Conservation (phyloP, 2,888 invertebrate genomes). For the Sphaerophoria taeniata region DNA sequence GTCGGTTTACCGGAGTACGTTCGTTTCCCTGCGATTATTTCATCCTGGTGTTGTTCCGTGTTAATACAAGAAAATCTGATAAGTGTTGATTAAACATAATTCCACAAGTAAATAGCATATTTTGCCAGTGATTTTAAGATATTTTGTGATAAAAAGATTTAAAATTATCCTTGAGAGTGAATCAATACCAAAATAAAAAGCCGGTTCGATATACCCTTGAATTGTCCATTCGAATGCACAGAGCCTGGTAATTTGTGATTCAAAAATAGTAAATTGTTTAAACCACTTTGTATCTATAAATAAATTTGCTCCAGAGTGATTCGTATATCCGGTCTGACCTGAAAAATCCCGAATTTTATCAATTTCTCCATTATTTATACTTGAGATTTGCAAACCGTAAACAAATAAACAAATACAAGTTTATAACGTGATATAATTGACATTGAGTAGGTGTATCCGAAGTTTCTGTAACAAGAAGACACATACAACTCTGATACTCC, state of each 20-base stretch:
- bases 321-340: slow-evolving; percentile 45
- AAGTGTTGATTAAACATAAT: slow-evolving; percentile 46
- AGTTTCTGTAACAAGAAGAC: not conserved
- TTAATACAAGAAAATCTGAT: slow-evolving; percentile 18
- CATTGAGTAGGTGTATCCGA: slow-evolving; percentile 32
- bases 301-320: slow-evolving; percentile 63
- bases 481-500: slow-evolving; percentile 6
- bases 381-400: slow-evolving; percentile 52
- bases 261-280: slow-evolving; percentile 56
- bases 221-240: not conserved
- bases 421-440: slow-evolving; percentile 50
- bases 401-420: slow-evolving; percentile 47
- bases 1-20: slow-evolving; percentile 58
- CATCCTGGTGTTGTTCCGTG: slow-evolving; percentile 48
- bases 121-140: slow-evolving; percentile 22
- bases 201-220: slow-evolving; percentile 16
- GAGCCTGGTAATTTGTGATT: slow-evolving; percentile 33
- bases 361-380: slow-evolving; percentile 49
- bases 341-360: slow-evolving; percentile 51
- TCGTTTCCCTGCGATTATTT: slow-evolving; percentile 55
- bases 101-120: slow-evolving; percentile 23
- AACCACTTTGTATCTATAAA: slow-evolving; percentile 54
- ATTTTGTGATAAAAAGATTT: slow-evolving; percentile 11
- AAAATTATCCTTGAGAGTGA: slow-evolving; percentile 14
- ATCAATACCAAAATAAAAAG: not conserved